Conservation (phyloP, 2,888 invertebrate genomes). For the Luperina nickerlii region DNA sequence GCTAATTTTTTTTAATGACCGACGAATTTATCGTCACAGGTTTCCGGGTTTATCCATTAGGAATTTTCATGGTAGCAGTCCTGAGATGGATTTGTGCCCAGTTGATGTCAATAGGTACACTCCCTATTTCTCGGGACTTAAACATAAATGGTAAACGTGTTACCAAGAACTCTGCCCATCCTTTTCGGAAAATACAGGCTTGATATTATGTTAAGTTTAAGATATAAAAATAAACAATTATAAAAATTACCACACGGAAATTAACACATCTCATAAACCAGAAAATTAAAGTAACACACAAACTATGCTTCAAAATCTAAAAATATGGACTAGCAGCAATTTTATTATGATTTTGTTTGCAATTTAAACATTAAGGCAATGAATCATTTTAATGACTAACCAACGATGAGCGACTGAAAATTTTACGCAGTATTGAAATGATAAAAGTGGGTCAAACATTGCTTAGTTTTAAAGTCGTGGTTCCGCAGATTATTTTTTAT, state of each 20-base stretch:
- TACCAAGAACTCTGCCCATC: rapidly evolving
- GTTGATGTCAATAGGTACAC: background rate
- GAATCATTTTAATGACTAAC: conserved; percentile 65
- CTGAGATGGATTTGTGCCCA: background rate
- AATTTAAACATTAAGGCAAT: conserved; percentile 51
- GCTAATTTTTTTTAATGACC: no score
- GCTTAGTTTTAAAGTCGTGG: conserved; percentile 49
- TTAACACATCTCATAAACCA: background rate
- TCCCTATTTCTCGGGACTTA: no score
- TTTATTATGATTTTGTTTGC: conserved; percentile 52
- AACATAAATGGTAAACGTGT: background rate
- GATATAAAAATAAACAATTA: conserved; percentile 5
- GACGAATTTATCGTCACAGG: background rate
- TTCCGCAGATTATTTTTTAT: conserved; percentile 48
- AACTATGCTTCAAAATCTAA: conserved; percentile 49
- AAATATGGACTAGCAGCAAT: conserved; percentile 48
- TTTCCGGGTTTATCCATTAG: background rate
- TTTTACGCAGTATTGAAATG: conserved; percentile 65
- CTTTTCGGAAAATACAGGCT: background rate
- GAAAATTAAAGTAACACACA: conserved; percentile 24
- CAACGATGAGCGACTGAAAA: conserved; percentile 53
- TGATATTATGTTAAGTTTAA: background rate
- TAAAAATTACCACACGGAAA: conserved; percentile 4
- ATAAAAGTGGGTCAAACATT: conserved; percentile 63
- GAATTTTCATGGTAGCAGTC: background rate